Evolutionary conservation across 2,113 vertebrate genomes (phyloP), one percentile per base, ranked within the genome.

Genomic region (Gobiocypris rarus): DNA sequence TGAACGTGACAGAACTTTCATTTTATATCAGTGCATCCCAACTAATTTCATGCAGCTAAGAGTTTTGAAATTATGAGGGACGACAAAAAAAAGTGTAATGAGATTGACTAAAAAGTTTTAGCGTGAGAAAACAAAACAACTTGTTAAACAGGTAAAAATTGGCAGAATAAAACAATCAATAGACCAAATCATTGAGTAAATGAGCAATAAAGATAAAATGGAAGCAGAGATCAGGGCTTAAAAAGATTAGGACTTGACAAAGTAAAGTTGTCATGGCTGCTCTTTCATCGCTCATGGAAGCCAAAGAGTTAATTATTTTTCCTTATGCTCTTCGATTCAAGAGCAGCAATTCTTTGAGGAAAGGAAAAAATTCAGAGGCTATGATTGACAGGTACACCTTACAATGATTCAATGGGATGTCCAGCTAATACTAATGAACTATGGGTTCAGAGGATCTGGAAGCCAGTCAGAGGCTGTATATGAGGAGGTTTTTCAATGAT

Each of bases 371-470:
- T 31, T 3, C 5, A 43, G 26, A 73, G 26, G 31, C 17, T 52
- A 71, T 65, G 69, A 85, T 19, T 52, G 81, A 81, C 84, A 83
- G 67, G 38, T 48, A n/a, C 26, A 69, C 9, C 48, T 31, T 58
- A 48, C 9, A 5, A 45, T 45, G 38, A 43, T 63, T 2, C 9
- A 24, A 43, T 24, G 7, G 61, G 26, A 69, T 81, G 61, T 81
- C 28, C 61, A 2, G 41, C 24, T 50, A 81, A 67, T 28, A 50
- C 15, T 67, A 70, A 67, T 67, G 58, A 43, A 78, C 34, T 75
- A 2, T 19, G 58, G 28, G 24, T 78, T 45, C 54, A 24, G 56
- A 78, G 13, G 10, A 78, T 17, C 34, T 59, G 41, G 19, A 77
- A 59, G 6, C 6, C n/a, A 77, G 54, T 15, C 22, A n/a, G 22